Percentiles rank a stretch among this genome's conserved stretches.
Conservation (phyloP, 2,113 vertebrate species). For the Myrmecophaga tridactyla region DNA sequence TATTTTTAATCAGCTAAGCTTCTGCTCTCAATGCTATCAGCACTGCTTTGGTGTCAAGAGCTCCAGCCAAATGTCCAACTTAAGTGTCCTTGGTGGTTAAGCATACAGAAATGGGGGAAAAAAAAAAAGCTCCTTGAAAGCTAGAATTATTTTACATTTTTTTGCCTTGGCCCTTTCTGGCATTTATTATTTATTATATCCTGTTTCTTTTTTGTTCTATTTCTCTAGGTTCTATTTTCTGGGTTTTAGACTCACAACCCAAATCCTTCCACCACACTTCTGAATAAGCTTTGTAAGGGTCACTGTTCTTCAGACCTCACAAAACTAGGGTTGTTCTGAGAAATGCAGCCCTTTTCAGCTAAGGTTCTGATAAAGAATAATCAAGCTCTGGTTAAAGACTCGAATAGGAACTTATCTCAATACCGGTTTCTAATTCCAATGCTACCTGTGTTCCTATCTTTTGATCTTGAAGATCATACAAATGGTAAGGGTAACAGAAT, state of each 20-base stretch:
- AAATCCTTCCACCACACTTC: background rate
- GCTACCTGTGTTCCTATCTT: background rate
- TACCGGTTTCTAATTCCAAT: background rate
- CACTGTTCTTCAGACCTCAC: background rate
- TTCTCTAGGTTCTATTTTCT: slow-evolving; percentile 45
- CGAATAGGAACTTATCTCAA: background rate
- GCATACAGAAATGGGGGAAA: background rate
- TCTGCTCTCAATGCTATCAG: background rate
- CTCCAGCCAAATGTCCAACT: background rate
- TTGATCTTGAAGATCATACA: background rate
- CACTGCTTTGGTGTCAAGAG: background rate
- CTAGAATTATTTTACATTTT: slow-evolving; percentile 25
- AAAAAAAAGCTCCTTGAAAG: background rate
- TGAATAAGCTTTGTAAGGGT: background rate
- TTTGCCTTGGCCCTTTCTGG: background rate
- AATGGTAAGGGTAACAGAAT: background rate
- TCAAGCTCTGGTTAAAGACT: background rate
- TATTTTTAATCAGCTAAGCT: background rate
- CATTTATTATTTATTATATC: slow-evolving; percentile 10
- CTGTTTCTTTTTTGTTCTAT: background rate
- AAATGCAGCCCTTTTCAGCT: background rate
- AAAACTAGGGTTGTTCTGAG: background rate
- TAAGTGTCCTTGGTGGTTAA: background rate
- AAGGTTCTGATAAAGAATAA: background rate
- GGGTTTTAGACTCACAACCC: background rate